Evolutionary conservation across 2,888 invertebrate genomes (phyloP).

Genomic region (Xiphydria camelus): DNA sequence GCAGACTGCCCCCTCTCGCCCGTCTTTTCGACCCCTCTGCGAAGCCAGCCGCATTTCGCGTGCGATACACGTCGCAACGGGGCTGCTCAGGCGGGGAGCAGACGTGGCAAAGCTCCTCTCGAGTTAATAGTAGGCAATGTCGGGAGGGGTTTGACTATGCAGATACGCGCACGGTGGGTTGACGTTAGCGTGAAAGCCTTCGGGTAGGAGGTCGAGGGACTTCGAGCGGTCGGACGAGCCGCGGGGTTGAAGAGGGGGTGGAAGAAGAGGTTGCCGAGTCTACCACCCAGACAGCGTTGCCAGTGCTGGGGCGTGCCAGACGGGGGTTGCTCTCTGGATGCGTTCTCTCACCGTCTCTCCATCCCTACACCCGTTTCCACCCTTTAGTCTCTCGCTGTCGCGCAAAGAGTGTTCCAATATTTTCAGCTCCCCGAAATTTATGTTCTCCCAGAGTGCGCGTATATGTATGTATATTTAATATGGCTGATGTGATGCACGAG

Average conservation of each 20-base stretch:
- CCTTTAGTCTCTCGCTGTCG: no score
- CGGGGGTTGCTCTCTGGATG: no score
- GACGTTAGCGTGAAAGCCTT: slow-evolving; percentile 15
- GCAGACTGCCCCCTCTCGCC: no score
- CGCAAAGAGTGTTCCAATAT: no score
- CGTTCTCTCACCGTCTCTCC: no score
- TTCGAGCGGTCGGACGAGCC: neutral
- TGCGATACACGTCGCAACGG: neutral
- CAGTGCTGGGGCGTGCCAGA: neutral
- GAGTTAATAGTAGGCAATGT: slow-evolving; percentile 29
- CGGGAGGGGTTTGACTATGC: slow-evolving; percentile 28
- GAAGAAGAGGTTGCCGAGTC: slow-evolving; percentile 12
- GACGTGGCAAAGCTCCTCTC: slow-evolving; percentile 16
- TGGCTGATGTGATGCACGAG: no score
- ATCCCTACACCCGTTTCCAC: no score
- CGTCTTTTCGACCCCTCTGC: no score
- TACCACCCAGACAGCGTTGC: slow-evolving; percentile 12
- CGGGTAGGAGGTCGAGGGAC: slow-evolving; percentile 10
- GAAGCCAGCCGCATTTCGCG: no score
- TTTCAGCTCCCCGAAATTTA: no score
- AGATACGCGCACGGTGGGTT: slow-evolving; percentile 25
- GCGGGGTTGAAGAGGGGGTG: slow-evolving; percentile 6
- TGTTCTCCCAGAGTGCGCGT: no score
- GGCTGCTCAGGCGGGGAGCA: slow-evolving; percentile 5
- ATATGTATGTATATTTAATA: no score